These are phyloP conservation scores for Rissa tridactyla DNA, from an alignment of 2,113 vertebrate species.

Conservation along the genomic window DNA sequence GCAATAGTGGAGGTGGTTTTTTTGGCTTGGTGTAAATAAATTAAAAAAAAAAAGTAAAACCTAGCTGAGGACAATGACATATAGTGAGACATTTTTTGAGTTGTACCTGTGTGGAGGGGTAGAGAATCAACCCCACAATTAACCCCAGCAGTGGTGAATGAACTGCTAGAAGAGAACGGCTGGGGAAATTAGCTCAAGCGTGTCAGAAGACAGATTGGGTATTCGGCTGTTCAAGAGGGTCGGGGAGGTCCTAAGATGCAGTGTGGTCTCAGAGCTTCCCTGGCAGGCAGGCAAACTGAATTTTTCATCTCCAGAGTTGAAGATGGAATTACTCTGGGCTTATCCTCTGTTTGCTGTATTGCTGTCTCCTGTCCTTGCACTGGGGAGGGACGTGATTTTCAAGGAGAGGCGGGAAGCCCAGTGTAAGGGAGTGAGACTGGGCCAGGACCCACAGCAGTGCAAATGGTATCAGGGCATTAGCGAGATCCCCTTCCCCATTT, in stretches of 20 bases:
- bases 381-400: neutral
- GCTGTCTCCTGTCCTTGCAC: neutral
- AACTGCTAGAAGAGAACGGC: neutral
- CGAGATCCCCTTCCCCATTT: neutral
- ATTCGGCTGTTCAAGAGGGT: neutral
- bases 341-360: neutral
- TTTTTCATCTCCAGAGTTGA: neutral
- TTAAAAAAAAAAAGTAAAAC: neutral
- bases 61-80: neutral
- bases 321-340: neutral
- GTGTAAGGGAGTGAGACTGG: neutral
- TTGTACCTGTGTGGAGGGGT: neutral
- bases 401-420: neutral
- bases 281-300: neutral
- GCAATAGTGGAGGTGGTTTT: neutral
- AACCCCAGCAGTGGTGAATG: neutral
- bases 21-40: neutral
- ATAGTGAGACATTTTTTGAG: neutral
- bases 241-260: neutral
- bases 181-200: neutral
- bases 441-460: neutral
- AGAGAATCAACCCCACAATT: neutral
- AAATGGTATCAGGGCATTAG: fast-evolving
- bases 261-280: neutral
- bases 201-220: neutral